phyloP scores from a whole-genome alignment of 2,888 invertebrate genomes.

The Clanis bilineata region DNA sequence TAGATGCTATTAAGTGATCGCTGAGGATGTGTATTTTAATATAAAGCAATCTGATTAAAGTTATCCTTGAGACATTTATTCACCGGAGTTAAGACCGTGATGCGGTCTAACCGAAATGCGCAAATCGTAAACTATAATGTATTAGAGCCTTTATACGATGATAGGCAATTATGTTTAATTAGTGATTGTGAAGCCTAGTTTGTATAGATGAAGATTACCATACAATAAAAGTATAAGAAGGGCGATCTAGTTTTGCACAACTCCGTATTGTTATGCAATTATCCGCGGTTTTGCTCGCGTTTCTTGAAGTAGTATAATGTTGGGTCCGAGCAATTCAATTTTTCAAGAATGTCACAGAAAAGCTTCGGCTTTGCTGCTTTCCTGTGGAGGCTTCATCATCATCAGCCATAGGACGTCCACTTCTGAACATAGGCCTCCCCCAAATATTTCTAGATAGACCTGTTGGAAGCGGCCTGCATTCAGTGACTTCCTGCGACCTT shows the following conservation, averaged over 20 bases:
- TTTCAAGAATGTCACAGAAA: no score
- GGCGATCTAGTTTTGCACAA: conserved; percentile 8
- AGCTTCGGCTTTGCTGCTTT: no score
- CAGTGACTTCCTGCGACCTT: no score
- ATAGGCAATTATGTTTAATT: conserved; percentile 10
- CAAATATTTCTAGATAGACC: no score
- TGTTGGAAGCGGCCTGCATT: no score
- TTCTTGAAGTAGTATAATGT: no score
- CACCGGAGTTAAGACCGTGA: background rate
- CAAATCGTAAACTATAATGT: background rate
- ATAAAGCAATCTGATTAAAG: conserved; percentile 2
- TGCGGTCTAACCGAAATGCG: background rate
- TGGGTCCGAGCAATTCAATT: no score
- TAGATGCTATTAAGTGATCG: background rate
- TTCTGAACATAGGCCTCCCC: no score
- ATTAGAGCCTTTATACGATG: background rate
- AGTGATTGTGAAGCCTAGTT: conserved; percentile 6
- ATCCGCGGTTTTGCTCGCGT: no score
- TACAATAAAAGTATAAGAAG: conserved; percentile 1
- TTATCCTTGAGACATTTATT: conserved; percentile 2
- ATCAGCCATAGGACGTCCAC: no score
- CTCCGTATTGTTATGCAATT: conserved; percentile 1
- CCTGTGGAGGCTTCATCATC: no score
- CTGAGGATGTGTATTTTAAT: background rate
- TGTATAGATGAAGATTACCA: conserved; percentile 4